Percentiles rank a stretch among this genome's conserved stretches.
These are phyloP conservation scores for Euclidia mi DNA, from an alignment of 2,888 invertebrate species.

Conservation along the genomic window DNA sequence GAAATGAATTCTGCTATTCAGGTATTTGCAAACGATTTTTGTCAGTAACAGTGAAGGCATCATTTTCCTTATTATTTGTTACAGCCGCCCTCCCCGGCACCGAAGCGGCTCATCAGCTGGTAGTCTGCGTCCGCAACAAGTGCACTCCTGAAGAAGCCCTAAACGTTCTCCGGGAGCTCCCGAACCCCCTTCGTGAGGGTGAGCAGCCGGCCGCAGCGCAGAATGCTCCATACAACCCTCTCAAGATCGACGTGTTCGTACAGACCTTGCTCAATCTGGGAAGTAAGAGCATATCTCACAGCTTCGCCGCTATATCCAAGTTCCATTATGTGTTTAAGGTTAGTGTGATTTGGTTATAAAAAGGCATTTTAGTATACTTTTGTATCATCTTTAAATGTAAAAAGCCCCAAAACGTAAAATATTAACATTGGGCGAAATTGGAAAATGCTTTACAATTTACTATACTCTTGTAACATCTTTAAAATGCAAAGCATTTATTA, in stretches of 20 bases:
- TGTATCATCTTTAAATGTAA: too few species aligned
- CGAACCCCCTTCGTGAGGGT: slow-evolving; percentile 94
- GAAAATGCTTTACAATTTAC: too few species aligned
- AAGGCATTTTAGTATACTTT: too few species aligned
- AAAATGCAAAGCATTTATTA: too few species aligned
- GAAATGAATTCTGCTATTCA: too few species aligned
- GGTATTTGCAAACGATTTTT: too few species aligned
- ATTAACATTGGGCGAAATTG: too few species aligned
- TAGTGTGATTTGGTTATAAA: slow-evolving; percentile 49
- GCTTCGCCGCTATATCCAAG: slow-evolving; percentile 99
- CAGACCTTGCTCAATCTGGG: slow-evolving; percentile 98
- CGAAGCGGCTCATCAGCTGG: slow-evolving; percentile 95
- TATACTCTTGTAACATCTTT: too few species aligned
- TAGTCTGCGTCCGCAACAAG: slow-evolving; percentile 96
- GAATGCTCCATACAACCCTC: slow-evolving; percentile 95
- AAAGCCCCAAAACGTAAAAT: too few species aligned
- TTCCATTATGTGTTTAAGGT: slow-evolving; percentile 98
- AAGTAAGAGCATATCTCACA: slow-evolving; percentile 99
- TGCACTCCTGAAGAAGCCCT: slow-evolving; percentile 97
- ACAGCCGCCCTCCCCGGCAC: slow-evolving; percentile 94
- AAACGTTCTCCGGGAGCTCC: slow-evolving; percentile 95
- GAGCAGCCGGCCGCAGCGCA: slow-evolving; percentile 91
- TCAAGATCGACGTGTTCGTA: slow-evolving; percentile 99
- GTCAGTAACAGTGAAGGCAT: too few species aligned
- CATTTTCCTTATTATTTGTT: slow-evolving; percentile 45